Evolutionary conservation across 2,888 invertebrate species (phyloP), one percentile per base, ranked within the genome.

Genomic region (Ectemnius continuus): DNA sequence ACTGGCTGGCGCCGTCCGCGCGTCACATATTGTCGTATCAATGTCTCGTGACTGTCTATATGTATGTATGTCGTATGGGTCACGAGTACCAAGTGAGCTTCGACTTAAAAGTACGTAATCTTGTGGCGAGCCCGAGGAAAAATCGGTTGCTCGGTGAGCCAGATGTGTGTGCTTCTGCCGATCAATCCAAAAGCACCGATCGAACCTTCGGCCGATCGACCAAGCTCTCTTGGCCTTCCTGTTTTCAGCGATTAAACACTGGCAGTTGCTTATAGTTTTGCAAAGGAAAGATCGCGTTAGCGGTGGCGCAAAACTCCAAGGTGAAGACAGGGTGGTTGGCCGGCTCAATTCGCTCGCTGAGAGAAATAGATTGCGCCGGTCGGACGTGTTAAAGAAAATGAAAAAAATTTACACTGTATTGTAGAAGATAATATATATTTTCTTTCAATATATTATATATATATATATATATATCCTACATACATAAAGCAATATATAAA

Each of bases 401-500:
- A 78, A 72, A 75, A 71, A 72, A 63, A 76, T 69, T 46, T 83
- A 82, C 81, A 83, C 81, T 59, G 72, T 81, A 67, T 79, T 82
- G 81, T 82, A 82, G 82, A 82, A 82, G 82, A 83, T 82, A 82
- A 83, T 80, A 82, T 82, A 82, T 83, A 82, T 83, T 82, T 84
- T 70, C 81, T 84, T 80, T 84, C 80, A 84, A 80, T 83, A 83
- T 83, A 82, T 81, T 81, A 81, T 73, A 72, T 73, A 77, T 77
- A 70, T 67, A 59, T 77, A 62, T 76, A 63, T 76, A 65, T 76
- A 76, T 76, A 80, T 80, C 76, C 81, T 81, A 80, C 84, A 83
- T 83, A 83, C 82, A 83, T 83, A 81, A 83, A 83, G 83, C 81
- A 83, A 83, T 83, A 81, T 83, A 83, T 83, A 83, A 83, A 83